A percentile compares a stretch with the other conserved stretches of the same genome.
Conservation (phyloP, 1,140 invertebrate species). For the Limonius californicus region DNA sequence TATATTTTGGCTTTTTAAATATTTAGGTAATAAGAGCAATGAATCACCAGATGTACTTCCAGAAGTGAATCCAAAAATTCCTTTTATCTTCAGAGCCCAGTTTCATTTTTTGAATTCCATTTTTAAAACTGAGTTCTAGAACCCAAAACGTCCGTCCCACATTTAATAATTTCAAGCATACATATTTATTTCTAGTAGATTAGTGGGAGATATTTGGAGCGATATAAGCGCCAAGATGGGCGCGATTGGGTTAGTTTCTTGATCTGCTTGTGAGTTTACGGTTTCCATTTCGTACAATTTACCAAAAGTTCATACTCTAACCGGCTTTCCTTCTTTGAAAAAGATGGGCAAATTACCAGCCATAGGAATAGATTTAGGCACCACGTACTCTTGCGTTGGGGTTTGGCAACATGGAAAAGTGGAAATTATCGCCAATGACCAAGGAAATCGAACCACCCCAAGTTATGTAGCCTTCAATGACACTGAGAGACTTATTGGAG, state of each 20-base stretch:
- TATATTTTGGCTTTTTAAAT: too few relatives aligned
- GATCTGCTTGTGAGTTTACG: not conserved
- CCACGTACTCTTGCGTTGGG: constrained; percentile 77
- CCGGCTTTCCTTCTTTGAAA: not conserved
- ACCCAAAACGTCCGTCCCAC: not conserved
- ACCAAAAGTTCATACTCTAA: too few relatives aligned
- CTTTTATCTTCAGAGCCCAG: too few relatives aligned
- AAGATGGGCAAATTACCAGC: constrained; percentile 42
- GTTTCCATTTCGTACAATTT: too few relatives aligned
- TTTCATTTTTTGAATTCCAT: too few relatives aligned
- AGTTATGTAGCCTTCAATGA: constrained; percentile 87
- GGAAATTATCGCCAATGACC: constrained; percentile 92
- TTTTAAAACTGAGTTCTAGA: too few relatives aligned
- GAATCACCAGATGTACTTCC: too few relatives aligned
- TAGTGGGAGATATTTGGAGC: not conserved
- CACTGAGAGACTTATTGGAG: constrained; percentile 67
- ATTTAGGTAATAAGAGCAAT: too few relatives aligned
- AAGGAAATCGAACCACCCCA: constrained; percentile 88
- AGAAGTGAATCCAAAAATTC: too few relatives aligned
- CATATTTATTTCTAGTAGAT: not conserved
- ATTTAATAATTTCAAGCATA: not conserved
- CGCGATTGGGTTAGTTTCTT: not conserved
- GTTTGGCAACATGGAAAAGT: constrained; percentile 84
- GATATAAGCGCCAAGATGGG: not conserved
- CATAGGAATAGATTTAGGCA: constrained; percentile 75